Evolutionary conservation across 2,113 vertebrate species (phyloP), one percentile per base, ranked within the genome.

Genomic region (Lipophrys pholis): DNA sequence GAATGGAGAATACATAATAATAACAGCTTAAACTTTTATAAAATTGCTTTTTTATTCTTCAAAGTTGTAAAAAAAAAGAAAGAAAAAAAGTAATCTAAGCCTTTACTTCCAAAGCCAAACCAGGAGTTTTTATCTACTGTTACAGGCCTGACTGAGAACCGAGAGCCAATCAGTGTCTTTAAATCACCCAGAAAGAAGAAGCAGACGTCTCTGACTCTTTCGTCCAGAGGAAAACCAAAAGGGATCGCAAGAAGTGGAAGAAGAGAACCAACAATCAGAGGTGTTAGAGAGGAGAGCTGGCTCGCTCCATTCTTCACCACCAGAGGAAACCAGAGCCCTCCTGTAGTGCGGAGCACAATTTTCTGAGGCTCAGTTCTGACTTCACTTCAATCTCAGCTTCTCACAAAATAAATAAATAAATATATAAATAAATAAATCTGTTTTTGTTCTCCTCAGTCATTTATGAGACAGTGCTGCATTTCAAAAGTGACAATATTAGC

Each of bases 311-410:
- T 68, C 43, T 7, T 16, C 61, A 50, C 56, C 11, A 9, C 51
- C 45, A 65, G 73, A 62, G 43, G 16, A 71, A 70, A 75, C 11
- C 42, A 16, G 38, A 56, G 35, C 42, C 7, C 50, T 56, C 66
- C 66, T 35, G 51, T 56, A 43, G 71, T 5, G 51, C 62, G 46
- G 17, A 21, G 67, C 17, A 45, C 40, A 35, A 9, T 16, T 11
- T 50, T 63, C 73, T 48, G 66, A 11, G 49, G 43, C 39, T 54
- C 67, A 36, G 3, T 60, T 56, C 49, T 49, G 60, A 10, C 36
- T 49, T 48, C 46, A 49, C 55, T 42, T 35, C 6, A 60, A 14
- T 42, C 8, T 57, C 16, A 8, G 58, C 7, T n/a, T n/a, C n/a
- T n/a, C n/a, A n/a, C n/a, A n/a, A n/a, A n/a, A n/a, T n/a, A n/a